Evolutionary conservation across 2,888 invertebrate genomes (phyloP), one percentile per base, ranked within the genome.

Genomic region (Rotaria magnacalcarata): DNA sequence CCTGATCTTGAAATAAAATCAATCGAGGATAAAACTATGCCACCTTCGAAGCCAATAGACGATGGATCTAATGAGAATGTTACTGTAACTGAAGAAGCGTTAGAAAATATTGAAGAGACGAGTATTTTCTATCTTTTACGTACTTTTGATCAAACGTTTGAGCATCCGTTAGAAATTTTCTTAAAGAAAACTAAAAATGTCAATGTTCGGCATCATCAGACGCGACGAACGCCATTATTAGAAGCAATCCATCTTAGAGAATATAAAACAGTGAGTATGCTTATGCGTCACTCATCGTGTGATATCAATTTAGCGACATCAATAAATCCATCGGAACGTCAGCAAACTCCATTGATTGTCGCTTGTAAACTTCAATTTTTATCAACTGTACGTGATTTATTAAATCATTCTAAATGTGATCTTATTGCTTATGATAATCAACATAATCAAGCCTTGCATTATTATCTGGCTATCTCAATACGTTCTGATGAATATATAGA

Each of bases 361-460:
- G 43, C 80, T 41, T 80, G 47, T 47, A 43, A 24, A 47, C 7
- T 47, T 19, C 80, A 80, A 47, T 47, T 80, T 1, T 47, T 21
- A 0, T 2, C 80, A 8, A 7, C 14, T 43, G n/a, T 80, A 11
- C n/a, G 47, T 24, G 3, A 21, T 14, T 47, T 80, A n/a, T 47
- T 80, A 11, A 47, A 47, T 8, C 80, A 80, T 47, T 7, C 41
- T 3, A n/a, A 47, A 47, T 80, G 80, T 80, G 24, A 80, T n/a
- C 24, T 80, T n/a, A 0, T n/a, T 7, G 10, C 80, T 21, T 4
- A 8, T 14, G 80, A 80, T 47, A 5, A 21, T 24, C 24, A 47
- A 11, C 8, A 47, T n/a, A 80, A 80, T 80, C 80, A 80, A 80
- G 47, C 80, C 16, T n/a, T 80, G 7, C 80, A 80, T 80, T 80